Evolutionary conservation across 2,797 vertebrate species (phyloP), one percentile per base, ranked within the genome.

Genomic region (Gymnoscopelus microlampas): DNA sequence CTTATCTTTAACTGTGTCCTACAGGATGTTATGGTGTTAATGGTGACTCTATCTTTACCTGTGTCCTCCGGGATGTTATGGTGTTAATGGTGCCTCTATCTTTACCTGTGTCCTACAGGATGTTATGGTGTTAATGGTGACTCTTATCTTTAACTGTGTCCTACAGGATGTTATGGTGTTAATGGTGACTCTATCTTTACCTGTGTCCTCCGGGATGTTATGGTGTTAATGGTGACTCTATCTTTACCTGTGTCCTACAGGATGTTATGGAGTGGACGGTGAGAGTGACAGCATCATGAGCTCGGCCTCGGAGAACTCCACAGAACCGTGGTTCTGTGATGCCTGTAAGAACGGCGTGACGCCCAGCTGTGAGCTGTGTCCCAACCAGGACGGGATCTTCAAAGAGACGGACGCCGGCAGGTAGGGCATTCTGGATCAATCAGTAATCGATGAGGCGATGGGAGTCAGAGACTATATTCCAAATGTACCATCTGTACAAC

Each of bases 221-320:
- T 6, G 7, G 39, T 5, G 7, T 39, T 39, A 6, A 39, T 6
- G 8, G 39, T 39, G 39, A 1, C 39, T 8, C 39, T 39, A 6
- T n/a, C 7, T 1, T 4, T 64, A 53, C 5, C 0, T 82, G 3
- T 88, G 35, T 85, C 68, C 65, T 80, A 14, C 82, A 99, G 98
- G 97, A 75, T 99, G 98, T 82, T 99, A 99, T 4, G 98, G 98
- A 14, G 98, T 99, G 35, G 98, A 99, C 66, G 98, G 98, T 0
- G 98, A 99, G 82, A 99, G 98, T 29, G 98, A 99, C 87, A 99
- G 97, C 3, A 99, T 99, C 83, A 99, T 99, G 97, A 99, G 98
- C 84, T 99, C 98, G 0, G 96, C 98, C 68, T 99, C 98, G 2
- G 98, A 99, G 91, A 99, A 99, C 74, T 99, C 98, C 4, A 99